Conservation (phyloP, 2,888 invertebrate species). For the Dryococelus australis region DNA sequence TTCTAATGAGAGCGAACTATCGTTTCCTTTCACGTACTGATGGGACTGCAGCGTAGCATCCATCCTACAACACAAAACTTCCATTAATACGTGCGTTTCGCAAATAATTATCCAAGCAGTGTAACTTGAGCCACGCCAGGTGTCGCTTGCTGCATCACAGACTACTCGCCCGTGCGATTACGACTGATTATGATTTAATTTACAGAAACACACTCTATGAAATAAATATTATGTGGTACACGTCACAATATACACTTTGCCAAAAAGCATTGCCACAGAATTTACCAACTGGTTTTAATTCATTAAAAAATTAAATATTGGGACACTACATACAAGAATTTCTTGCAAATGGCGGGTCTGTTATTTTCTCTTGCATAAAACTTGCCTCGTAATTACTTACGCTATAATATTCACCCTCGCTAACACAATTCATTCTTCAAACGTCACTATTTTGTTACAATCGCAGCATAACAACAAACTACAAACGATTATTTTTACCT, state of each 20-base stretch:
- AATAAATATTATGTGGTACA: neutral
- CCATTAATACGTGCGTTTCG: neutral
- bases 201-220: neutral
- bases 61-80: constrained; percentile 28
- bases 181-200: neutral
- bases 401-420: constrained; percentile 24
- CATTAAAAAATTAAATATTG: constrained; percentile 35
- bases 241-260: neutral
- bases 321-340: constrained; percentile 37
- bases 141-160: neutral
- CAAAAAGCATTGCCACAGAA: neutral
- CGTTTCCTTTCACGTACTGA: neutral
- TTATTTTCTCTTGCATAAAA: constrained; percentile 29
- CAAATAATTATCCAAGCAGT: neutral
- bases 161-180: neutral
- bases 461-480: neutral
- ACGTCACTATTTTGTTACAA: neutral
- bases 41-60: constrained; percentile 31
- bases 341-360: constrained; percentile 46
- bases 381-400: neutral
- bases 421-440: neutral
- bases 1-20: constrained; percentile 13
- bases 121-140: neutral
- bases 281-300: constrained; percentile 35
- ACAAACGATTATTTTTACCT: neutral